A percentile compares a stretch with the other conserved stretches of the same genome.
Evolutionary conservation across 2,113 vertebrate species (phyloP).

Genomic region (Corvus hawaiiensis): DNA sequence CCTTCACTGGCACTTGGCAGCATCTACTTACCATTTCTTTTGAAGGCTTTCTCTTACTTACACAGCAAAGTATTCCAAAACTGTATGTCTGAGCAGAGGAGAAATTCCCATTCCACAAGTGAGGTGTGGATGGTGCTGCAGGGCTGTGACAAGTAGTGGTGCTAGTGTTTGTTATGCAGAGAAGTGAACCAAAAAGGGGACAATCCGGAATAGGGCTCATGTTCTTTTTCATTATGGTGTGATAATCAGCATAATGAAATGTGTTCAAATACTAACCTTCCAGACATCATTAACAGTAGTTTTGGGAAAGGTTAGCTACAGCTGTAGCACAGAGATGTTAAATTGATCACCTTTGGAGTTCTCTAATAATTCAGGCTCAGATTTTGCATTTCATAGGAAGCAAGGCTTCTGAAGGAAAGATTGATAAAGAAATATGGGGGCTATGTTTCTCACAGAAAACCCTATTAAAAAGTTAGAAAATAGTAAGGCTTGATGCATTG

Average conservation of each 20-base stretch:
- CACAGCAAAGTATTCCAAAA: background rate
- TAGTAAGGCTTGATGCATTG: background rate
- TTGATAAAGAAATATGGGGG: background rate
- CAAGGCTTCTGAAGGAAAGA: background rate
- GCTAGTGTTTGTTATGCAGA: background rate
- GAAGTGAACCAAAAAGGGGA: background rate
- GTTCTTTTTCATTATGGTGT: background rate
- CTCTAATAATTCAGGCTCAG: background rate
- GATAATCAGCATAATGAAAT: background rate
- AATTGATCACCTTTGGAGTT: background rate
- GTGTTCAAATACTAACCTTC: background rate
- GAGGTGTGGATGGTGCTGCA: background rate
- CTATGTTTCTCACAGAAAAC: background rate
- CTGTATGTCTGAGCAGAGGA: background rate
- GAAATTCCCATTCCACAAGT: background rate
- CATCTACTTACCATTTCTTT: background rate
- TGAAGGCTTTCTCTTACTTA: background rate
- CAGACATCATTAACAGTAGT: background rate
- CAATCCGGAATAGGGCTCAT: background rate
- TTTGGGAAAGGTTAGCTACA: background rate
- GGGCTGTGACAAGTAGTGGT: background rate
- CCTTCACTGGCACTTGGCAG: background rate
- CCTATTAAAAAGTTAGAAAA: background rate
- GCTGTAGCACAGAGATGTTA: background rate
- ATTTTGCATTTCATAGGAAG: background rate